phyloP scores from a whole-genome alignment of 2,113 vertebrate genomes.

The Ascaphus truei region DNA sequence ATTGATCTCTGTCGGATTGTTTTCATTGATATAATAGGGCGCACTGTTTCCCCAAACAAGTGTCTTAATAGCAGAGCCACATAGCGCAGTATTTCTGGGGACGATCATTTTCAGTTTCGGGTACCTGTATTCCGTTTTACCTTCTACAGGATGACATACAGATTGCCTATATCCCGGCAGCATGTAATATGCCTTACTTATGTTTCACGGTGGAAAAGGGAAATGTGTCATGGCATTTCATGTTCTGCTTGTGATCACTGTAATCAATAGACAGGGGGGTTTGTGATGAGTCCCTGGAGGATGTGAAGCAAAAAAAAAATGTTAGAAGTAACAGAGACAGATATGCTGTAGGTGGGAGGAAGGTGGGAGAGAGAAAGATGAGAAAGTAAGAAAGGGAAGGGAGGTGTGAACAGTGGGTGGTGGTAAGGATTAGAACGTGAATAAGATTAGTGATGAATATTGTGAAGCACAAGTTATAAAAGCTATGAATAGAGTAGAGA shows the following conservation, averaged over 20 bases:
- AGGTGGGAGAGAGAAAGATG: constrained; percentile 34
- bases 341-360: constrained; percentile 34
- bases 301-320: constrained; percentile 25
- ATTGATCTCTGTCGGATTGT: too few species aligned
- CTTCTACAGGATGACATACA: too few species aligned
- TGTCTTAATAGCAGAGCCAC: too few species aligned
- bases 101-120: too few species aligned
- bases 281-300: constrained; percentile 1
- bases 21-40: too few species aligned
- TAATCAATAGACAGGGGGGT: constrained; percentile 7
- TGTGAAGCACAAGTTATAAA: neutral
- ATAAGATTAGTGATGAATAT: neutral
- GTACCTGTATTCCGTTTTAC: too few species aligned
- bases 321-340: constrained; percentile 33
- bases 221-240: neutral
- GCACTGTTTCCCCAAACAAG: too few species aligned
- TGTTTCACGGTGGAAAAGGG: neutral
- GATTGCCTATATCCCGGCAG: too few species aligned
- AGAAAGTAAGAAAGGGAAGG: constrained; percentile 19
- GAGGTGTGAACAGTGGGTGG: constrained; percentile 25
- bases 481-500: neutral
- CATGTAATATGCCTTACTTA: neutral
- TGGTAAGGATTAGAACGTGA: constrained; percentile 13
- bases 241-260: constrained; percentile 23
- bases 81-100: too few species aligned